A percentile compares a stretch with the other conserved stretches of the same genome.
phyloP scores from a whole-genome alignment of 30 jellyfish, hydroid and myxozoan species.

The Clytia hemisphaerica region DNA sequence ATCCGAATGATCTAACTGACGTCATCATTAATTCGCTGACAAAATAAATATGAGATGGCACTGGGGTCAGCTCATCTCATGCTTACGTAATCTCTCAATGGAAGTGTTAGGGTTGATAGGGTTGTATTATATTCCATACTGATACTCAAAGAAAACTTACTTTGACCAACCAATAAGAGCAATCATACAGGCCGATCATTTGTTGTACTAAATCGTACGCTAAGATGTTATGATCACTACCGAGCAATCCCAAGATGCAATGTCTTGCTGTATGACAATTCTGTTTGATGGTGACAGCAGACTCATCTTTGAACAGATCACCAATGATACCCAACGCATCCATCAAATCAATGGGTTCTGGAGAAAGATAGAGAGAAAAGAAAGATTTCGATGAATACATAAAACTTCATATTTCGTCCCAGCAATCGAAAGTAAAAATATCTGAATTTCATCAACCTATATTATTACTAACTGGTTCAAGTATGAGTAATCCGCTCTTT shows the following conservation, averaged over 20 bases:
- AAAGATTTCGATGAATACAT: conserved; percentile 32
- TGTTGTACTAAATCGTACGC: conserved; percentile 55
- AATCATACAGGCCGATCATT: conserved; percentile 35
- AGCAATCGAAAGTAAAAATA: not conserved
- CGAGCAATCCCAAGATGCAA: conserved; percentile 40
- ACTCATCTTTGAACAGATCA: conserved; percentile 58
- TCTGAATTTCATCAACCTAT: too few species aligned
- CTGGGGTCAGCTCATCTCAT: too few species aligned
- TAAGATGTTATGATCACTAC: conserved; percentile 30
- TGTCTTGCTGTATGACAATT: conserved; percentile 61
- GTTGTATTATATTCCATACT: not conserved
- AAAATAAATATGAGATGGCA: too few species aligned
- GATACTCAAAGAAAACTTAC: conserved; percentile 23
- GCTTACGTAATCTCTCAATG: too few species aligned
- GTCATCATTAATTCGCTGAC: too few species aligned
- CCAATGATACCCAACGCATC: conserved; percentile 16
- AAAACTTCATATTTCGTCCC: conserved; percentile 40
- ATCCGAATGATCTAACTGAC: too few species aligned
- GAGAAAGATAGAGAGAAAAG: not conserved
- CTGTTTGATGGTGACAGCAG: conserved; percentile 74
- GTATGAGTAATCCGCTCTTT: too few species aligned
- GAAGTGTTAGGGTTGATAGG: too few species aligned
- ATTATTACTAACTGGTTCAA: too few species aligned
- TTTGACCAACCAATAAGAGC: conserved; percentile 78
- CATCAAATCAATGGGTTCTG: conserved; percentile 32